Evolutionary conservation across 2,113 vertebrate species (phyloP).

Genomic region (Leptosomus discolor): DNA sequence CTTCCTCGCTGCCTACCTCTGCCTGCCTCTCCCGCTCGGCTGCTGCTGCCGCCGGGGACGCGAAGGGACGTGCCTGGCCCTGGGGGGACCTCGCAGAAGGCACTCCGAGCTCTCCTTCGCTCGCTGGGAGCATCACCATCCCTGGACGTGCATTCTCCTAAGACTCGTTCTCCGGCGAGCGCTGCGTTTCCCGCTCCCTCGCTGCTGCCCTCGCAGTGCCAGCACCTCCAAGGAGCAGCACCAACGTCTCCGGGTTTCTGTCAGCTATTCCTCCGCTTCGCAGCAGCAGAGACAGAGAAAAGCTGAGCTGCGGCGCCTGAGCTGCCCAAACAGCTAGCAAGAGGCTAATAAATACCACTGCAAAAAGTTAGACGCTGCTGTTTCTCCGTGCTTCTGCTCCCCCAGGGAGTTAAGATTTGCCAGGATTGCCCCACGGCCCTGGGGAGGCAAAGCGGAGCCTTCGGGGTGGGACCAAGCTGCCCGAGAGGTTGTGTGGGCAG

Average conservation of each 20-base stretch:
- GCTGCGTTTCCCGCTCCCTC: neutral
- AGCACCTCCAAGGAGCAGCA: neutral
- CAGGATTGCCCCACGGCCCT: accelerated
- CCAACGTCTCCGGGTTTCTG: neutral
- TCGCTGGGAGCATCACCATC: neutral
- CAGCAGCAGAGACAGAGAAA: neutral
- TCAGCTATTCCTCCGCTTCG: neutral
- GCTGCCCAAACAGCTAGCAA: neutral
- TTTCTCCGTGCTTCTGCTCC: neutral
- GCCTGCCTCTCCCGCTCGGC: neutral
- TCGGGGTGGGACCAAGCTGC: neutral
- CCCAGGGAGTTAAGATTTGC: neutral
- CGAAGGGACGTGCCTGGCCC: neutral
- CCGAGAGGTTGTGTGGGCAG: neutral
- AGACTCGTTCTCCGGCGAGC: neutral
- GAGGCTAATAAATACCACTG: neutral
- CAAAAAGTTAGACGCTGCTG: neutral
- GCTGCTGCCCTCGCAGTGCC: neutral
- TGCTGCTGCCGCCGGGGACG: neutral
- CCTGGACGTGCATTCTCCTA: neutral
- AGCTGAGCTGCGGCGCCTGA: neutral
- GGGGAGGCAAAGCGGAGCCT: accelerated
- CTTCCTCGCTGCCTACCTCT: neutral
- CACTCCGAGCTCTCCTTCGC: neutral
- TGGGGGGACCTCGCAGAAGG: neutral